A percentile compares a stretch with the other conserved stretches of the same genome.
Conservation (phyloP, 1,140 invertebrate species). For the Ephestia elutella region DNA sequence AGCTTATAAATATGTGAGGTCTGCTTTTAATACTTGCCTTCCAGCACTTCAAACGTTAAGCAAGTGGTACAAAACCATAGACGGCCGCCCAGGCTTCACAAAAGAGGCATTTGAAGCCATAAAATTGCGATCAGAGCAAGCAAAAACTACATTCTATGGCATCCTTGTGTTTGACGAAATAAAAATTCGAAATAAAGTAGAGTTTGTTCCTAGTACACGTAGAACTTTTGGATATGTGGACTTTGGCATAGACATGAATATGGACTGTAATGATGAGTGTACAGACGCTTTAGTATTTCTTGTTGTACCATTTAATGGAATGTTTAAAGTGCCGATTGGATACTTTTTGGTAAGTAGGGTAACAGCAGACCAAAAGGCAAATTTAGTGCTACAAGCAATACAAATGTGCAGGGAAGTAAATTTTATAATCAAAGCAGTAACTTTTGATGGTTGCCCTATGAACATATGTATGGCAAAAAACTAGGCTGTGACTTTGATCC, state of each 20-base stretch:
- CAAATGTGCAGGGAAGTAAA: too few relatives aligned
- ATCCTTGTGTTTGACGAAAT: slow-evolving; percentile 13
- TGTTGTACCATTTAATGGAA: too few relatives aligned
- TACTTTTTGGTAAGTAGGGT: too few relatives aligned
- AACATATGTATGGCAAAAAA: too few relatives aligned
- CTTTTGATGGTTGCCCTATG: too few relatives aligned
- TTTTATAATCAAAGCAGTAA: too few relatives aligned
- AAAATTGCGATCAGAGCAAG: neutral
- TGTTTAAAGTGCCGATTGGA: too few relatives aligned
- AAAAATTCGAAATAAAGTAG: slow-evolving; percentile 8
- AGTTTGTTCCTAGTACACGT: neutral
- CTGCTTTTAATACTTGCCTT: slow-evolving; percentile 3
- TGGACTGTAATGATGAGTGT: too few relatives aligned
- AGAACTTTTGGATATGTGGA: slow-evolving; percentile 10
- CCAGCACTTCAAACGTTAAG: neutral
- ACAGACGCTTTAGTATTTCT: too few relatives aligned
- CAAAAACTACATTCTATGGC: neutral
- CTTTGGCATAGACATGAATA: slow-evolving; percentile 7
- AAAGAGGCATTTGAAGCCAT: slow-evolving; percentile 12
- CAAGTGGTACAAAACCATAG: slow-evolving; percentile 8
- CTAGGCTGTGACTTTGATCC: too few relatives aligned
- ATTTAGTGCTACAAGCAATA: too few relatives aligned
- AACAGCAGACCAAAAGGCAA: too few relatives aligned
- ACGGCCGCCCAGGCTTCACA: slow-evolving; percentile 10
- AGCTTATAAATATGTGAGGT: slow-evolving; percentile 4